These are phyloP conservation scores for Paradoxurus hermaphroditus DNA, from an alignment of 2,113 vertebrate genomes.

Conservation along the genomic window DNA sequence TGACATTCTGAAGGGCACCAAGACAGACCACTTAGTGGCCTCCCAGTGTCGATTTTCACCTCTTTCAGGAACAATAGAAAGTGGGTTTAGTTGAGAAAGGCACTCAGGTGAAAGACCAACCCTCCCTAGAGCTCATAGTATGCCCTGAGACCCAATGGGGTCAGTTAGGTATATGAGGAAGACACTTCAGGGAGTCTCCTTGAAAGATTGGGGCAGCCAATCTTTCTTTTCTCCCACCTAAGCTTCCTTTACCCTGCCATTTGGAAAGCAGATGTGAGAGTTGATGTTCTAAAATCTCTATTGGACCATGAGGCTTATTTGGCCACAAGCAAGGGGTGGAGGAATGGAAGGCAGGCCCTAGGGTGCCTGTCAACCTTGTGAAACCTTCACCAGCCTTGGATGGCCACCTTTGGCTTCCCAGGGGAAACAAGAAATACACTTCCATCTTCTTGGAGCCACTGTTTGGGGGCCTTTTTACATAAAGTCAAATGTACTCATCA, in stretches of 20 bases:
- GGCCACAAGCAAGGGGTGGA: neutral
- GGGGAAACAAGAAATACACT: neutral
- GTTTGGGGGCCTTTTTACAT: neutral
- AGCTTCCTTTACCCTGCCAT: neutral
- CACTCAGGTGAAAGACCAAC: neutral
- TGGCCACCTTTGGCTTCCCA: neutral
- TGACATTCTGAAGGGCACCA: neutral
- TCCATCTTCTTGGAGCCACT: neutral
- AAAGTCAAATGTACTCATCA: neutral
- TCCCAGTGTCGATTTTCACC: neutral
- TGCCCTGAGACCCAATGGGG: neutral
- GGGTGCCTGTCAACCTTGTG: neutral
- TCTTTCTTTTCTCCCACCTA: neutral
- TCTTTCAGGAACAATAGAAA: neutral
- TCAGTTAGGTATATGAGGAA: neutral
- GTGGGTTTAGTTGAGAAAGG: neutral
- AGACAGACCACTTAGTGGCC: neutral
- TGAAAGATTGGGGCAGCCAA: neutral
- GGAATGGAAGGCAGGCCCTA: neutral
- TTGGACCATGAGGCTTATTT: neutral
- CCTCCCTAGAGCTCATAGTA: neutral
- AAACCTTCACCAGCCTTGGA: neutral
- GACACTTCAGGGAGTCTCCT: neutral
- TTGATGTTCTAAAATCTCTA: neutral
- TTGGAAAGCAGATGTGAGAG: neutral